These are phyloP conservation scores for Coracopsis vasa DNA, from an alignment of 2,113 vertebrate species.

Conservation along the genomic window DNA sequence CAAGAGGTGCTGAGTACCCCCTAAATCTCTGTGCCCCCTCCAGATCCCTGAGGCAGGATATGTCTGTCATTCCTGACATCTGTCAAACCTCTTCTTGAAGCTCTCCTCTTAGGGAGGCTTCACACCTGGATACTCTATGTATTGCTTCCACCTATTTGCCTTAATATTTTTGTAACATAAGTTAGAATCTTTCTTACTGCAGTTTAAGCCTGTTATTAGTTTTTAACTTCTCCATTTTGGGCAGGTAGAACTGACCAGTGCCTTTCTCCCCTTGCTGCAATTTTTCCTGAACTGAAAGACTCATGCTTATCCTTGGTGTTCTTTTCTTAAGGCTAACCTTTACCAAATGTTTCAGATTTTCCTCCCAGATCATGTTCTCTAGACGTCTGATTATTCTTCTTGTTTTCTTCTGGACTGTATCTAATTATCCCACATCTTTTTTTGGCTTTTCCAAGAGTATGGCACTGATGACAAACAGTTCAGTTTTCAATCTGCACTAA, in stretches of 20 bases:
- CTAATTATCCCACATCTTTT: not conserved
- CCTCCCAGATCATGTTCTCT: not conserved
- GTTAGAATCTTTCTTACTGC: not conserved
- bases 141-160: not conserved
- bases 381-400: not conserved
- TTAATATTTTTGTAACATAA: not conserved
- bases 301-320: not conserved
- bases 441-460: not conserved
- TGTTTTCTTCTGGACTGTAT: not conserved
- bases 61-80: not conserved
- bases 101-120: not conserved
- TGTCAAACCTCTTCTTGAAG: not conserved
- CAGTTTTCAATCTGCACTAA: not conserved
- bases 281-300: not conserved
- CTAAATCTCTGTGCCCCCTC: not conserved
- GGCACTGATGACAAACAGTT: constrained; percentile 11
- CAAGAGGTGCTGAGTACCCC: not conserved
- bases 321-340: not conserved
- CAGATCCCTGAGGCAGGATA: not conserved
- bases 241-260: not conserved
- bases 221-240: not conserved
- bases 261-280: not conserved
- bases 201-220: not conserved
- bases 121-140: not conserved
- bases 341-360: not conserved